A percentile compares a stretch with the other conserved stretches of the same genome.
phyloP scores from a whole-genome alignment of 2,113 vertebrate species.

The Pantherophis guttatus region DNA sequence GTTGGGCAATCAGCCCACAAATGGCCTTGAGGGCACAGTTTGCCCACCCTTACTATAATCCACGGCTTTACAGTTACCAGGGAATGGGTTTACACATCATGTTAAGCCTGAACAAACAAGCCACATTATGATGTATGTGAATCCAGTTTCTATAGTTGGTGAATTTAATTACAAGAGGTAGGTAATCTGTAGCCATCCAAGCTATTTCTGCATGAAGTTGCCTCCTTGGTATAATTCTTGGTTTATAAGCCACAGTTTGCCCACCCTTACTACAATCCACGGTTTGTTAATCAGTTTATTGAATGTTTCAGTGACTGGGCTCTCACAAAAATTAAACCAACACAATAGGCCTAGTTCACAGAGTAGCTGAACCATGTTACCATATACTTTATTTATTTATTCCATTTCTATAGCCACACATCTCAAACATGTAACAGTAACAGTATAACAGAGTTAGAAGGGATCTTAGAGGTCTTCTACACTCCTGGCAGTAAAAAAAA shows the following conservation, averaged over 20 bases:
- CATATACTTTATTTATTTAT: background rate
- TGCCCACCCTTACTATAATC: background rate
- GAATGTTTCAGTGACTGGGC: background rate
- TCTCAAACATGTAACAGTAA: too few relatives aligned
- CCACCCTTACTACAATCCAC: too few relatives aligned
- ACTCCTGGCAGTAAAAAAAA: background rate
- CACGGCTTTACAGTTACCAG: background rate
- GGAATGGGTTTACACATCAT: background rate
- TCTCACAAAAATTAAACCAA: background rate
- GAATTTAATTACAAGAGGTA: background rate
- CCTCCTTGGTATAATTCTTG: background rate
- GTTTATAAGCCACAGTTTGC: background rate
- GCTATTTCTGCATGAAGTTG: background rate
- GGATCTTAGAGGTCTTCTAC: background rate
- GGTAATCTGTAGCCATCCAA: background rate
- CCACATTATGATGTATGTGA: background rate
- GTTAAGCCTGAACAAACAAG: background rate
- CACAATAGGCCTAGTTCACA: background rate
- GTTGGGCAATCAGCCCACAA: background rate
- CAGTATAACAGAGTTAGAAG: background rate
- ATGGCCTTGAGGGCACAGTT: background rate
- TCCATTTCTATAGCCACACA: too few relatives aligned
- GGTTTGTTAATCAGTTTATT: background rate
- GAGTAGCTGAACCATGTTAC: background rate
- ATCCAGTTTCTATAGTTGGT: background rate